Base-by-base conservation (phyloP, 2,888 invertebrate species). In the Acronicta alni region DNA sequence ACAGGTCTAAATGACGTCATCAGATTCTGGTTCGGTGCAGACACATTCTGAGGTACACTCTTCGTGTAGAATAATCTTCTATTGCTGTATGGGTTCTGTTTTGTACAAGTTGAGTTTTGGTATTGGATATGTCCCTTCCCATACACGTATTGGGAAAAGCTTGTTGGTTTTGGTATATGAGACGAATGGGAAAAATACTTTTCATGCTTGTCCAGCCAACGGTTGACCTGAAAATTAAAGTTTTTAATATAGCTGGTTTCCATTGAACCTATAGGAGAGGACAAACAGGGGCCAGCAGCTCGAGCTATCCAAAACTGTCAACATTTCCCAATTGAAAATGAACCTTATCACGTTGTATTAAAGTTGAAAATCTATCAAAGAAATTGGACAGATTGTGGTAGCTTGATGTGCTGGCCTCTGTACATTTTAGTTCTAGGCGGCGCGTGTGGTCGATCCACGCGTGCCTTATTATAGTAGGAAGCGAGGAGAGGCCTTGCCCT, bases 191-290 rank as follows among this genome's bases (percentile, higher is more conserved):
- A 4, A 18, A 72, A 72, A n/a, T 73, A 73, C 12, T 74, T 66
- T 4, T 66, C 32, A 3, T 72, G 66, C n/a, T 52, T 52, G 0
- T 69, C 66, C 1, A 73, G 9, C 72, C 74, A 73, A 0, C 48
- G 39, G 8, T 44, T 38, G 0, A 72, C 74, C 72, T 72, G 57
- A 0, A 57, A 70, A 38, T 35, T n/a, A 6, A 1, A n/a, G 35
- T 0, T 35, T 26, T 8, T 0, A 26, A 7, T 7, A 23, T 1
- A 7, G 3, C 7, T 23, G 3, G 4, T 23, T 23, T 20, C 5
- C 2, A n/a, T n/a, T n/a, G n/a, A n/a, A n/a, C n/a, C n/a, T n/a
- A n/a, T n/a, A n/a, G n/a, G n/a, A n/a, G n/a, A n/a, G n/a, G n/a
- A n/a, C n/a, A n/a, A n/a, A n/a, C n/a, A n/a, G n/a, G n/a, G n/a